Conservation (phyloP, 2,888 invertebrate genomes). For the Sinhomidia bicolor region DNA sequence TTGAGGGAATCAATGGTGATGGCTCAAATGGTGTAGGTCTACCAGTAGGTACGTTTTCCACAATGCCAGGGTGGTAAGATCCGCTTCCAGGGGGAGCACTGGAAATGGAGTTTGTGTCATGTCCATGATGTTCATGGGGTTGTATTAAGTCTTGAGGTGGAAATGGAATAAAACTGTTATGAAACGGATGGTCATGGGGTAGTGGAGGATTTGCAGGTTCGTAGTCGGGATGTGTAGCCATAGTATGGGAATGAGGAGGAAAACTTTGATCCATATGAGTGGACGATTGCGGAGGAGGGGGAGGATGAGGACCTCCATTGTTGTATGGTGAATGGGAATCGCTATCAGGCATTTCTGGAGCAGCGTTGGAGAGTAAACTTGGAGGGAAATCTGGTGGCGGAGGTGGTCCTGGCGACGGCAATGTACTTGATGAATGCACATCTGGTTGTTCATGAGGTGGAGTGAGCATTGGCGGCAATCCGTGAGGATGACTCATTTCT, state of each 20-base stretch:
- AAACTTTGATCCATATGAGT: constrained; percentile 57
- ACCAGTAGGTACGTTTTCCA: constrained; percentile 38
- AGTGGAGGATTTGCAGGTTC: constrained; percentile 80
- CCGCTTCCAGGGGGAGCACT: not conserved
- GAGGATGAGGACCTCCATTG: not conserved
- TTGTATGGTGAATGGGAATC: not conserved
- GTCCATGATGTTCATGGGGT: not conserved
- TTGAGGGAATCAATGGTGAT: constrained; percentile 20
- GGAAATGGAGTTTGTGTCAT: constrained; percentile 42
- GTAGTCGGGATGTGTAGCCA: constrained; percentile 78
- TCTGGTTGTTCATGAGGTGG: constrained; percentile 16
- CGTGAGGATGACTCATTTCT: not conserved
- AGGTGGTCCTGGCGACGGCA: not conserved
- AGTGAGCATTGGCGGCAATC: not conserved
- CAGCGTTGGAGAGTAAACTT: constrained; percentile 27
- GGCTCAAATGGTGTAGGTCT: constrained; percentile 39
- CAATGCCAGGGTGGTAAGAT: constrained; percentile 36
- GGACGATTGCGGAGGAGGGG: constrained; percentile 23
- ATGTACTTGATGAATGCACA: constrained; percentile 4
- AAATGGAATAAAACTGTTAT: constrained; percentile 56
- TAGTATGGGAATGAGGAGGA: constrained; percentile 79
- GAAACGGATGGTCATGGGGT: constrained; percentile 75
- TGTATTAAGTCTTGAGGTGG: constrained; percentile 46
- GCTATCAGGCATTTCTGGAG: not conserved
- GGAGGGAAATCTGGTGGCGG: constrained; percentile 1